Evolutionary conservation across 2,113 vertebrate species (phyloP), one percentile per base, ranked within the genome.

Genomic region (Lynx canadensis): DNA sequence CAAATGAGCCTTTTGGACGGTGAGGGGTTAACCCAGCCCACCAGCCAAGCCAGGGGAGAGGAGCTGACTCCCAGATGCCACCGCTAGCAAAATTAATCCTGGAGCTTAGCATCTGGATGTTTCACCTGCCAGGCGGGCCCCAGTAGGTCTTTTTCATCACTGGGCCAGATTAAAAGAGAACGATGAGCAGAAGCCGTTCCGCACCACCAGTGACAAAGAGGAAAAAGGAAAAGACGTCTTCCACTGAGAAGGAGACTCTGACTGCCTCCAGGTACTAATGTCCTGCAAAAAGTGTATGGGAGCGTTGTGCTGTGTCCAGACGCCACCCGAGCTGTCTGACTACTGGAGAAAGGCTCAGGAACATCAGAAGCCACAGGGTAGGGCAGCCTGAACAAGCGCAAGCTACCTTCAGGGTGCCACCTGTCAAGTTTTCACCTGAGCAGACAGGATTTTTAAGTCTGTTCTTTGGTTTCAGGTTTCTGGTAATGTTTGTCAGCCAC

Each of bases 71-170:
- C 98, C 98, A 98, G 92, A 98, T 96, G 98, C 85, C 97, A 97
- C 68, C 66, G 87, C 95, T 98, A 97, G 95, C 97, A 97, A 98
- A 99, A 99, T 99, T 99, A 99, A 98, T 99, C 98, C 98, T 98
- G 97, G 98, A 99, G 98, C 97, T 99, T 98, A 99, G 98, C 98
- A 98, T 99, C 98, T 99, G 99, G 98, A 98, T 98, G 97, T 89
- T 98, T 98, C 97, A 98, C 98, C 98, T 99, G 99, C 98, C 98
- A 99, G 98, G 97, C 65, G 45, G 94, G 95, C 98, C 98, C 97
- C 98, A 98, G 94, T 98, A 95, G 98, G 97, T 98, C 95, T 97
- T 96, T 97, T 98, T 98, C 98, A 97, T 98, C 0, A 0, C 97
- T 93, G 96, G 98, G 96, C 95, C 98, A 98, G 98, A 99, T 99